Evolutionary conservation across 2,113 vertebrate genomes (phyloP).

Genomic region (Lycocorax pyrrhopterus): DNA sequence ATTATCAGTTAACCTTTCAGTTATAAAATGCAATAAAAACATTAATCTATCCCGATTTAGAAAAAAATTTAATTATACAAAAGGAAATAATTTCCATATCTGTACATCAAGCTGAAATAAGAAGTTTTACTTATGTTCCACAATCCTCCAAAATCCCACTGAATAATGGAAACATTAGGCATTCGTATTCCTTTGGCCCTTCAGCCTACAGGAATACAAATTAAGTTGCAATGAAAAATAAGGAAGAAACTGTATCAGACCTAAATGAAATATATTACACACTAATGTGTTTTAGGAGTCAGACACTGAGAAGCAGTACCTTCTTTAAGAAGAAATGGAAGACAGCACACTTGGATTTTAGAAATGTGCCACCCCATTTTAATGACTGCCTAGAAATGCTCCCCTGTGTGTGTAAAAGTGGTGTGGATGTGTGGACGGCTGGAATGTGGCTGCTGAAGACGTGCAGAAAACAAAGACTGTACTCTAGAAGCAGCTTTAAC

Average conservation of each 20-base stretch:
- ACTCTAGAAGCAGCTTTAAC: background rate
- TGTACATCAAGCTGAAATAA: background rate
- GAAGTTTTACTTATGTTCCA: background rate
- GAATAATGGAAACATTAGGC: background rate
- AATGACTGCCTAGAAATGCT: background rate
- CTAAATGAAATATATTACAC: background rate
- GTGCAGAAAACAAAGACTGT: background rate
- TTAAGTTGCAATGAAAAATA: background rate
- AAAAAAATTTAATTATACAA: background rate
- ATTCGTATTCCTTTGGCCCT: background rate
- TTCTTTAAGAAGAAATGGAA: background rate
- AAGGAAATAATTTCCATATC: background rate
- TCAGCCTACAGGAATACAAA: background rate
- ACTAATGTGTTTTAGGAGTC: background rate
- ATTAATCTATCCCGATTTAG: background rate
- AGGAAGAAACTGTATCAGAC: background rate
- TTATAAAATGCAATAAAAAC: background rate
- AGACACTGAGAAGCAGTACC: background rate
- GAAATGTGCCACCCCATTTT: background rate
- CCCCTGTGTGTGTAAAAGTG: background rate
- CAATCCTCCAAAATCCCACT: background rate
- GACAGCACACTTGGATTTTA: background rate
- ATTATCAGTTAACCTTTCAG: background rate
- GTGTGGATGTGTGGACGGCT: background rate
- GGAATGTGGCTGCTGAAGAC: accelerated